Evolutionary conservation across 2,888 invertebrate genomes (phyloP).

Genomic region (Parnassius apollo): DNA sequence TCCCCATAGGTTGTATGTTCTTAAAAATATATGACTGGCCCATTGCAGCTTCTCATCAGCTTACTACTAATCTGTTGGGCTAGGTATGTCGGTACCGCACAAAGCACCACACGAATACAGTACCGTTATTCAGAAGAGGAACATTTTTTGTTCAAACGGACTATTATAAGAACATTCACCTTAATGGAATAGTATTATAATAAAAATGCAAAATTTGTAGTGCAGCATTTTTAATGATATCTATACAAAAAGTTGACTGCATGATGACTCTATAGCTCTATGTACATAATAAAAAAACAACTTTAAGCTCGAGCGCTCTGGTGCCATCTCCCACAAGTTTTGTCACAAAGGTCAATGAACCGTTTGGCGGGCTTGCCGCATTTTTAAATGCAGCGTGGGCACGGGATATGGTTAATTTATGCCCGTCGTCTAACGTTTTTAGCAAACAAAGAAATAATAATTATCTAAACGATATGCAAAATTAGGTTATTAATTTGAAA

Average conservation of each 20-base stretch:
- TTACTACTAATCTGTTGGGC: no score
- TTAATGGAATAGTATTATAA: slow-evolving; percentile 28
- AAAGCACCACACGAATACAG: no score
- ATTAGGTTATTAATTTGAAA: neutral
- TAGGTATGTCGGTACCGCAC: no score
- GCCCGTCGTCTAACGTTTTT: slow-evolving; percentile 24
- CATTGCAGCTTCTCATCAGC: no score
- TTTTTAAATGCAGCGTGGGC: slow-evolving; percentile 65
- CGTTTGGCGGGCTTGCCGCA: slow-evolving; percentile 73
- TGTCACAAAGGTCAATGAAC: slow-evolving; percentile 76
- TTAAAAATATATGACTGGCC: no score
- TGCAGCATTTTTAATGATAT: slow-evolving; percentile 36
- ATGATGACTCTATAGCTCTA: slow-evolving; percentile 28
- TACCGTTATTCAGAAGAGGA: slow-evolving; percentile 1
- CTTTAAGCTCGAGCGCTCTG: slow-evolving; percentile 42
- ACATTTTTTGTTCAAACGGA: neutral
- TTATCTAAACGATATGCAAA: neutral
- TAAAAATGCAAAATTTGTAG: slow-evolving; percentile 30
- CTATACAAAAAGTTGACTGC: slow-evolving; percentile 43
- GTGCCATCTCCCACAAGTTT: slow-evolving; percentile 73
- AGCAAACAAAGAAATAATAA: slow-evolving; percentile 9
- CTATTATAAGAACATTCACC: no score
- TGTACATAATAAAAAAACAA: slow-evolving; percentile 38
- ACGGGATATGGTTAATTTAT: slow-evolving; percentile 27
- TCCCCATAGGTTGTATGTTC: no score